These are phyloP conservation scores for Batillaria attramentaria DNA, from an alignment of 1,140 invertebrate species.

Conservation along the genomic window DNA sequence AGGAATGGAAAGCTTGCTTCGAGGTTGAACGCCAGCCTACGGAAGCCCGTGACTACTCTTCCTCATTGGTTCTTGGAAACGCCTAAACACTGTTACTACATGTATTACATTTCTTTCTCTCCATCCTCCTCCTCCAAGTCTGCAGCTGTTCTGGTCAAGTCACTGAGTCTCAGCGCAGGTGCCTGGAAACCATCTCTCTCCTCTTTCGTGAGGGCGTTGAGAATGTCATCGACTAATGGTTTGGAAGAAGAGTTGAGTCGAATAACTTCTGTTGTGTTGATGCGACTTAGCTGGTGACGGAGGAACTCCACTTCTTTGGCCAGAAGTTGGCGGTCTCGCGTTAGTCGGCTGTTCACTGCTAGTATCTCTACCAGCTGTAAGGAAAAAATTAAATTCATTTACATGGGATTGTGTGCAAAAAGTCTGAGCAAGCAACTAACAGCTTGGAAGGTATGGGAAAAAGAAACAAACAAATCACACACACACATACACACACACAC, in stretches of 20 bases:
- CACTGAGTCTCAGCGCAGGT: background rate
- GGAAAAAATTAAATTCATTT: too few relatives aligned
- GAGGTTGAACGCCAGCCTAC: background rate
- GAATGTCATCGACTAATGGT: constrained; percentile 61
- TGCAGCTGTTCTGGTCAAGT: constrained; percentile 12
- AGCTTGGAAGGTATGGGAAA: too few relatives aligned
- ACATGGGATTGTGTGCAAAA: too few relatives aligned
- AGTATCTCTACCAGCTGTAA: constrained; percentile 63
- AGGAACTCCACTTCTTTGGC: constrained; percentile 67
- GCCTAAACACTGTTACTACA: background rate
- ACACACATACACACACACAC: constrained; percentile 11
- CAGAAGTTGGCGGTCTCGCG: constrained; percentile 61
- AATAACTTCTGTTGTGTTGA: constrained; percentile 46
- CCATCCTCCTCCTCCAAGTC: constrained; percentile 12
- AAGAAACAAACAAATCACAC: background rate
- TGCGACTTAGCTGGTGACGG: constrained; percentile 54
- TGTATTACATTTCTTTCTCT: background rate
- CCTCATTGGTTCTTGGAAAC: background rate
- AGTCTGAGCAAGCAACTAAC: too few relatives aligned
- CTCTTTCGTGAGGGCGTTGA: constrained; percentile 55
- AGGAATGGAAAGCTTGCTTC: too few relatives aligned
- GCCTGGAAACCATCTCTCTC: constrained; percentile 41
- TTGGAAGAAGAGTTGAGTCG: constrained; percentile 59
- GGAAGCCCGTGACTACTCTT: background rate
- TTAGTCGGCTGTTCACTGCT: constrained; percentile 54